Conservation (phyloP, 1,140 invertebrate species). For the Drosophila virilis region DNA sequence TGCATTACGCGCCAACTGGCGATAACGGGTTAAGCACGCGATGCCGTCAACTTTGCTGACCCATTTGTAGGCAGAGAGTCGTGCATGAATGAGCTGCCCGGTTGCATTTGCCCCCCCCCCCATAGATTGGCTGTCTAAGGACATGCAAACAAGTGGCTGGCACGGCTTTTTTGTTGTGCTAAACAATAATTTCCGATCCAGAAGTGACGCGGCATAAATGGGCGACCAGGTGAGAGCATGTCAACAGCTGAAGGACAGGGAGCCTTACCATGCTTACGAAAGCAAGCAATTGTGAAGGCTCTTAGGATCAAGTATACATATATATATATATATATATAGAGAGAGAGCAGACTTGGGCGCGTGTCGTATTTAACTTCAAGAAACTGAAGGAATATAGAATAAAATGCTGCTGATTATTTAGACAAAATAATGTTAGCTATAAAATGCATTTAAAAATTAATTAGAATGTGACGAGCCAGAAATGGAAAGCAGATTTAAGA, state of each 20-base stretch:
- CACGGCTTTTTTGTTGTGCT: conserved; percentile 20
- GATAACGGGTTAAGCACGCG: conserved; percentile 66
- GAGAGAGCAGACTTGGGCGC: no score
- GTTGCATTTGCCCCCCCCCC: neutral
- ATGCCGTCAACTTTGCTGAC: conserved; percentile 38
- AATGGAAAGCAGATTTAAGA: no score
- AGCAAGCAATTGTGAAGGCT: neutral
- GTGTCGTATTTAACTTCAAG: no score
- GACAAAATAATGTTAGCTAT: no score
- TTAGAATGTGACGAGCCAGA: no score
- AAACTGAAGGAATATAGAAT: no score
- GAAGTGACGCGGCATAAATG: conserved; percentile 60
- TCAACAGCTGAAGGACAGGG: conserved; percentile 2
- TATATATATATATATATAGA: no score
- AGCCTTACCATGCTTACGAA: neutral
- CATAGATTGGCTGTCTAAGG: neutral
- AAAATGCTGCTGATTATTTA: no score
- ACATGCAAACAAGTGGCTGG: conserved; percentile 34
- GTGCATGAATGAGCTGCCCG: conserved; percentile 9
- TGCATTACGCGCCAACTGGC: conserved; percentile 51
- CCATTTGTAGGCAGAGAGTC: conserved; percentile 49
- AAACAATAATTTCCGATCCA: conserved; percentile 61
- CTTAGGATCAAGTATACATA: neutral
- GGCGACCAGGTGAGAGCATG: conserved; percentile 5
- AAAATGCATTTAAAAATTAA: no score